Evolutionary conservation across 2,888 invertebrate species (phyloP), one percentile per base, ranked within the genome.

Genomic region (Drosophila anceps): DNA sequence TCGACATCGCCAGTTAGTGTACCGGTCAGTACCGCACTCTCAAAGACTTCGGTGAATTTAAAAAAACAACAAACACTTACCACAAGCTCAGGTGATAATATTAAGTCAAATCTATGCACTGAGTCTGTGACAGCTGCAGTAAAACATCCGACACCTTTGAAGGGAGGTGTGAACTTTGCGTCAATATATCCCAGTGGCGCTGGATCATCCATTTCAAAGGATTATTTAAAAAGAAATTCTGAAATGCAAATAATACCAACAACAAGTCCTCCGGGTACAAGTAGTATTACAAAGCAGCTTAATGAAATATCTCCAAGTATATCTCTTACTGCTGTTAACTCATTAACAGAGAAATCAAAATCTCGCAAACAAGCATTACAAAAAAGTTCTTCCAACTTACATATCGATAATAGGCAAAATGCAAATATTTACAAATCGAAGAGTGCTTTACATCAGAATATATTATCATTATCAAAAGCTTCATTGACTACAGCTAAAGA

Each of bases 211-310:
- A 33, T 74, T 44, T 74, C 85, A 13, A 74, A 73, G 8, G 75
- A 76, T 50, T 79, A 61, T 43, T 37, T 82, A 15, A 90, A 84
- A 48, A 59, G 63, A 7, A 84, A 76, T 39, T 78, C 73, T 5
- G 90, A 90, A 72, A 91, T 91, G 92, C 91, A 91, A 83, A 92
- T 91, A 57, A 91, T 92, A 72, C 92, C 91, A 27, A 90, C 91
- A 50, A 82, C 84, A 9, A 88, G 86, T 29, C 90, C 91, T 12
- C 89, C 91, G 15, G 83, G 87, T 15, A 83, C 91, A n/a, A 83
- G 82, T 29, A 90, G 85, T 59, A 85, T 90, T 62, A 82, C 90
- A 31, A 91, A 91, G 55, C 91, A 92, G 69, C 80, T 91, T 6
- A 85, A 80, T 66, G 92, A 91, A 54, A 86, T 92, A 62, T 87